Base-by-base conservation (phyloP, 2,888 invertebrate species). In the Spilarctia lutea region DNA sequence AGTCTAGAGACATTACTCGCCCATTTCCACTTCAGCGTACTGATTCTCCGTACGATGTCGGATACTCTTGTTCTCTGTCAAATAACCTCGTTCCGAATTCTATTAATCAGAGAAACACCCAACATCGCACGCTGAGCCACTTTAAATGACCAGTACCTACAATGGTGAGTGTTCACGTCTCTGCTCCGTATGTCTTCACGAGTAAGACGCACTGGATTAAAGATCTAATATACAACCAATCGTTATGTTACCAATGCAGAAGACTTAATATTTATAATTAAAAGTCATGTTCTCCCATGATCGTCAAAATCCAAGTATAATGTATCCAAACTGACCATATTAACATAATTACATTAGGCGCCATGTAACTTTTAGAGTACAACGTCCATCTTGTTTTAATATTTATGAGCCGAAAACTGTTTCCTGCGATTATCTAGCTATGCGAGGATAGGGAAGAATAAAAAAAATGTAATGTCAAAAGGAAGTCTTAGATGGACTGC, bases 271-370 rank as follows among this genome's bases (percentile, higher is more conserved):
- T 16, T 56, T 35, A 69, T 69, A 69, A 70, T 70, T 70, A 60
- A 70, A 70, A 27, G 56, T 35, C 10, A 11, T 66, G 20, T 65
- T 71, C 69, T 74, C 72, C 68, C 52, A 56, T 35, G 35, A 48
- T 65, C 30, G 33, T 48, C 33, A 63, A 71, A 71, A 65, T 65
- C 35, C 45, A 65, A n/a, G 71, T 8, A 33, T 39, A 67, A 45
- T 68, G 42, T 27, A 80, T 79, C 84, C 79, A 81, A 84, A 85
- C 84, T 73, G 74, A 79, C 68, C 52, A 68, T 45, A 84, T 84
- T 84, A 85, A 45, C 79, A 82, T 84, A 84, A 84, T 84, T 82
- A 82, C 42, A 63, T 76, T 48, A 74, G 84, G 79, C 84, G 84
- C 84, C 84, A 68, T n/a, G 48, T 30, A 42, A 18, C 56, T 63